Evolutionary conservation across 1,140 invertebrate species (phyloP), one percentile per base, ranked within the genome.

Genomic region (Hesperophylax magnus): DNA sequence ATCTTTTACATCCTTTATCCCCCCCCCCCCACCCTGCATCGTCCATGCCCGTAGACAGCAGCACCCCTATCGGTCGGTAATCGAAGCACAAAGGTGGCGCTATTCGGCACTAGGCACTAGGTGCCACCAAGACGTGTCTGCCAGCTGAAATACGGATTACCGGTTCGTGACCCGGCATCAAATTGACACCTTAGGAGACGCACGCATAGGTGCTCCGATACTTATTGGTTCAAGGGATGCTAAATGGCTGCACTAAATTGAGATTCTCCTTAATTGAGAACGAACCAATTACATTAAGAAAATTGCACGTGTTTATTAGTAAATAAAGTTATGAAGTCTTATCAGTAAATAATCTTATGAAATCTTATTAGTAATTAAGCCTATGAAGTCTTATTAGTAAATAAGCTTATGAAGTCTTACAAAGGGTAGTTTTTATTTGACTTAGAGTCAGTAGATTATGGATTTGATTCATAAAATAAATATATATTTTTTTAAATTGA

Each of bases 61-160:
- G 58, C 20, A 47, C 39, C 18, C n/a, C 47, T 22, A 22, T 77
- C 63, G 78, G 77, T 77, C 61, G 78, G 74, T 82, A 82, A 82
- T 82, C 81, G 74, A 82, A 80, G 77, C 75, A 78, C 75, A 80
- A 78, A 80, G 81, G 81, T 80, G 78, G 69, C 74, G 80, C 72
- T 80, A 78, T 11, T 11, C 56, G 17, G 17, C 15, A 17, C 18
- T 20, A n/a, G 56, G 20, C n/a, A 58, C n/a, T n/a, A 18, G 56
- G n/a, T 58, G 56, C 56, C 6, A 22, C 56, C 27, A 22, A 80
- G 78, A 82, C 81, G 82, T 81, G 79, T 83, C 82, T 81, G 78
- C 74, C 24, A 80, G 82, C 79, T 69, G 71, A 76, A 71, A 76
- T 52, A 27, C 75, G 79, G 82, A 79, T 83, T 83, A 83, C 60